phyloP scores from a whole-genome alignment of 2,888 invertebrate genomes.

The Pristionchus entomophagus region DNA sequence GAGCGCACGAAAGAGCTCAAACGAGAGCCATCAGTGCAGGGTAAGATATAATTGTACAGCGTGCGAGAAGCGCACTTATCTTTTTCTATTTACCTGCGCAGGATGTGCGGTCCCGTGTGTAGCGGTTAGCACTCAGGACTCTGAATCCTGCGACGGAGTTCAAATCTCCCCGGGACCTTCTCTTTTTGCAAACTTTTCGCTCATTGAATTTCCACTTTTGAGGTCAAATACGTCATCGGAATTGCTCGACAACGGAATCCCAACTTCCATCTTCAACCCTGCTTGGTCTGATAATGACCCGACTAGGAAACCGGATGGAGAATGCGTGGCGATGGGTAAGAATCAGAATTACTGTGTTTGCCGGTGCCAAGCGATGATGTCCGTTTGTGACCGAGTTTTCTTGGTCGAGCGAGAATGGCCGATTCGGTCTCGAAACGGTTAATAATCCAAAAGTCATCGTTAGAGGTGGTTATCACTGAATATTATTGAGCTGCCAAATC shows the following conservation, averaged over 20 bases:
- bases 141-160: slow-evolving; percentile 70
- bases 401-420: too few species aligned
- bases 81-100: neutral
- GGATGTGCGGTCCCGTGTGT: slow-evolving; percentile 47
- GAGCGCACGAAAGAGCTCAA: too few species aligned
- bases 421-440: too few species aligned
- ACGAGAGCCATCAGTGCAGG: too few species aligned
- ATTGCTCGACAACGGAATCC: neutral
- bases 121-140: slow-evolving; percentile 71
- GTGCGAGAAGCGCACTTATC: neutral
- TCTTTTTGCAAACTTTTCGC: neutral
- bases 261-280: slow-evolving; percentile 6
- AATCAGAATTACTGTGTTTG: too few species aligned
- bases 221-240: neutral
- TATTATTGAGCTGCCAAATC: neutral
- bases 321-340: slow-evolving; percentile 6
- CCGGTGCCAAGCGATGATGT: too few species aligned
- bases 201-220: neutral
- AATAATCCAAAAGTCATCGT: too few species aligned
- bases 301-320: neutral
- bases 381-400: too few species aligned
- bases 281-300: neutral
- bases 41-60: too few species aligned
- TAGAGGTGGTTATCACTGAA: too few species aligned
- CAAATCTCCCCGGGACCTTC: too few species aligned